A percentile compares a stretch with the other conserved stretches of the same genome.
Evolutionary conservation across 1,140 invertebrate genomes (phyloP).

Genomic region (Saccostrea cuccullata): DNA sequence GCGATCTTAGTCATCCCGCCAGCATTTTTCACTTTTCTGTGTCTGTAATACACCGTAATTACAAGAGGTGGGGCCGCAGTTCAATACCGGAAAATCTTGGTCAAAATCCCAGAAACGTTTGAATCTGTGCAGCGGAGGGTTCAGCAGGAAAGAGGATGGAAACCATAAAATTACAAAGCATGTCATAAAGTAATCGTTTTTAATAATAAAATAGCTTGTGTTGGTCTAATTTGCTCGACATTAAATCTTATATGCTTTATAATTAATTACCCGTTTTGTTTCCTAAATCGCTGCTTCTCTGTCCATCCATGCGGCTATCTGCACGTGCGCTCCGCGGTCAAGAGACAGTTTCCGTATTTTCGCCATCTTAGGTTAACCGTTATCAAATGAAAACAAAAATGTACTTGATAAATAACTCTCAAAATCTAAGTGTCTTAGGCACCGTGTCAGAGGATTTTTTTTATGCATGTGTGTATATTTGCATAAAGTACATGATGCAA

Average conservation of each 20-base stretch:
- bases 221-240: slow-evolving; percentile 4
- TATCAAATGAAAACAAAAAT: background rate
- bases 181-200: background rate
- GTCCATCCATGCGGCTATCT: background rate
- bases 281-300: background rate
- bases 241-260: slow-evolving; percentile 5
- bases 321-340: slow-evolving; percentile 1
- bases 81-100: slow-evolving; percentile 27
- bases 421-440: background rate
- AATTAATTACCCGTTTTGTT: slow-evolving; percentile 15
- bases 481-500: background rate
- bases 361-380: background rate
- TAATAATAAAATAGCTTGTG: background rate
- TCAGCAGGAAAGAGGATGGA: background rate
- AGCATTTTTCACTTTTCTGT: slow-evolving; percentile 36
- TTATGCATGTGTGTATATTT: background rate
- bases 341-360: background rate
- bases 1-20: slow-evolving; percentile 28
- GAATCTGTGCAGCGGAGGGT: slow-evolving; percentile 28
- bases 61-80: background rate
- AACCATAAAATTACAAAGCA: slow-evolving; percentile 4
- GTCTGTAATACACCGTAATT: slow-evolving; percentile 30
- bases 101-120: slow-evolving; percentile 14
- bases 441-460: background rate
- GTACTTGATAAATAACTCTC: background rate